These are phyloP conservation scores for Picathartes gymnocephalus DNA, from an alignment of 2,113 vertebrate genomes.

Conservation along the genomic window DNA sequence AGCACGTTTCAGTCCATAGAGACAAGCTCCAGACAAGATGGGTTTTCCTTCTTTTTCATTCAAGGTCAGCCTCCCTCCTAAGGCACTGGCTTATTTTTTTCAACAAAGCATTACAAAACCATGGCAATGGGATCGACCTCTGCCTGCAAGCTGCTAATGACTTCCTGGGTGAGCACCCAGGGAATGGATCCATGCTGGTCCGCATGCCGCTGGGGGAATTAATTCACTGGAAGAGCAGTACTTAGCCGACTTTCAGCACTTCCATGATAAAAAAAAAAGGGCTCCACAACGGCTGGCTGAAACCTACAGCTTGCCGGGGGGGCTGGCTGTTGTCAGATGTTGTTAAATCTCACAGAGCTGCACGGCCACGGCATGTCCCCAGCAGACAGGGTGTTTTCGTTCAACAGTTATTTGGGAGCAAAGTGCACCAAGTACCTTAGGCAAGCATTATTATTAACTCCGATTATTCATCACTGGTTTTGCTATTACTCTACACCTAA, in stretches of 20 bases:
- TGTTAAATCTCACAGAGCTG: background rate
- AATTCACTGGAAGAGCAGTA: background rate
- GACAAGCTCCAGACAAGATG: background rate
- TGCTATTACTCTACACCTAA: background rate
- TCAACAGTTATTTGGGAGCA: background rate
- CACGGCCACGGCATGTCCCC: background rate
- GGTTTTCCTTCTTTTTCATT: background rate
- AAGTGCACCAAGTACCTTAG: slow-evolving; percentile 32
- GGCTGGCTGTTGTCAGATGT: slow-evolving; percentile 23
- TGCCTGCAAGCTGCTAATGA: slow-evolving; percentile 42
- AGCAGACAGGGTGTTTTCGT: background rate
- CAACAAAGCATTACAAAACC: background rate
- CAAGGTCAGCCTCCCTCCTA: slow-evolving; percentile 13
- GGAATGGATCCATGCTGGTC: background rate
- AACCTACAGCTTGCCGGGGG: background rate
- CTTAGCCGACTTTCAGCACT: slow-evolving; percentile 9
- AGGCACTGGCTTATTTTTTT: background rate
- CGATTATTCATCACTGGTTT: background rate
- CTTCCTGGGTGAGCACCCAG: slow-evolving; percentile 45
- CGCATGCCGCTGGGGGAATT: background rate
- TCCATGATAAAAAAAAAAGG: background rate
- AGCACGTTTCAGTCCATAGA: accelerated
- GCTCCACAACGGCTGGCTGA: background rate
- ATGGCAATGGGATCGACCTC: slow-evolving; percentile 36
- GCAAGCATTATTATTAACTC: slow-evolving; percentile 44